Evolutionary conservation across 2,113 vertebrate genomes (phyloP), one percentile per base, ranked within the genome.

Genomic region (Gambusia holbrooki): DNA sequence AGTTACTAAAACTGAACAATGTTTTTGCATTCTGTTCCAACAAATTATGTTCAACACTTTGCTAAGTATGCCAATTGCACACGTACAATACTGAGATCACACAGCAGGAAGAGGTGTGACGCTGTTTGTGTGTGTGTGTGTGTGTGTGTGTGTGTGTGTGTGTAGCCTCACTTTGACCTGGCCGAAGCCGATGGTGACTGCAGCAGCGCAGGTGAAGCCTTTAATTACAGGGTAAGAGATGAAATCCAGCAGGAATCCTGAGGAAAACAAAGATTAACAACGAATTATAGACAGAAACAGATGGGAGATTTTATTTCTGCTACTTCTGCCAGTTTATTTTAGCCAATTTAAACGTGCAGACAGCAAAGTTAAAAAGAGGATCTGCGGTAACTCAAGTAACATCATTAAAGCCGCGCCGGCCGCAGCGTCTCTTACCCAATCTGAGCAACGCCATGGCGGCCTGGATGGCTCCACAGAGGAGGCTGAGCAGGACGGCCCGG

Each of bases 161-260:
- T 64, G 22, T 54, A 27, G 64, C 14, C 88, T 91, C 71, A 99
- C 98, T 96, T 99, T 98, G 78, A 99, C 76, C 89, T 99, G 98
- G 29, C 94, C 96, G 40, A 99, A 97, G 81, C 96, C 94, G 1
- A 99, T 99, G 64, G 95, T 98, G 85, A 99, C 17, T 0, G 98
- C 93, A 4, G 98, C 98, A 35, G 98, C 96, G 0, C 95, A 97
- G 0, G 97, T 99, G 85, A 99, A 99, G 0, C 98, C 98, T 87
- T 96, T 99, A 81, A 99, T 96, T 58, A 99, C 97, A 0, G 98
- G 98, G 74, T 81, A 96, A 51, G 98, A 99, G 82, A 99, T 94
- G 79, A 99, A 99, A 71, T 99, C 97, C 93, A 99, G 87, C 12
- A 99, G 93, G 76, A 99, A 97, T 19, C 97, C 98, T 99, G 91